A percentile compares a stretch with the other conserved stretches of the same genome.
phyloP scores from a whole-genome alignment of 2,888 invertebrate species.

The Halictus quadricinctus region DNA sequence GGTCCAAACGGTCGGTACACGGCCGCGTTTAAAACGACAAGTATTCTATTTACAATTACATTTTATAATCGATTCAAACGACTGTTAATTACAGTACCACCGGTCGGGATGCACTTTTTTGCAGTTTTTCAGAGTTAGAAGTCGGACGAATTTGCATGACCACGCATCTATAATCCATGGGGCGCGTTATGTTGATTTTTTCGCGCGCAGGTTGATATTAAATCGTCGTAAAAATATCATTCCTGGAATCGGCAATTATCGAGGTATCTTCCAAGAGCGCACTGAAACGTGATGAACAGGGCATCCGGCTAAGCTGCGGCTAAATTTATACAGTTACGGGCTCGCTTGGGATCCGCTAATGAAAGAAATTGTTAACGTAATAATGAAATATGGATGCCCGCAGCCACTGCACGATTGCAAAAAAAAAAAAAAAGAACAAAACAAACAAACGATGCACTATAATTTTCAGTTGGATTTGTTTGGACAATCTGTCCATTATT shows the following conservation, averaged over 20 bases:
- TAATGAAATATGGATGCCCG: neutral
- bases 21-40: neutral
- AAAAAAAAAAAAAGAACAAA: too few species aligned
- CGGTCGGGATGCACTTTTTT: neutral
- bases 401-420: too few species aligned
- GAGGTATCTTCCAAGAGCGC: neutral
- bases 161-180: neutral
- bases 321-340: slow-evolving; percentile 3
- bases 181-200: neutral
- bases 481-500: slow-evolving; percentile 3
- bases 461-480: neutral
- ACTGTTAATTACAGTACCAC: slow-evolving; percentile 47
- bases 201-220: neutral
- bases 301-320: neutral
- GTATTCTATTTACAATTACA: slow-evolving; percentile 35
- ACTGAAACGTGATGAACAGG: neutral
- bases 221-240: neutral
- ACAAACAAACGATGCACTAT: neutral
- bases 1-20: neutral
- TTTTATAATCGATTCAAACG: slow-evolving; percentile 63
- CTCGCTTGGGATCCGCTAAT: neutral
- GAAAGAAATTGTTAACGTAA: slow-evolving; percentile 12
- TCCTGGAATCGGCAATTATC: slow-evolving; percentile 7
- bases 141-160: neutral
- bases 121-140: neutral